phyloP scores from a whole-genome alignment of 2,888 invertebrate genomes.

The Clanis bilineata region DNA sequence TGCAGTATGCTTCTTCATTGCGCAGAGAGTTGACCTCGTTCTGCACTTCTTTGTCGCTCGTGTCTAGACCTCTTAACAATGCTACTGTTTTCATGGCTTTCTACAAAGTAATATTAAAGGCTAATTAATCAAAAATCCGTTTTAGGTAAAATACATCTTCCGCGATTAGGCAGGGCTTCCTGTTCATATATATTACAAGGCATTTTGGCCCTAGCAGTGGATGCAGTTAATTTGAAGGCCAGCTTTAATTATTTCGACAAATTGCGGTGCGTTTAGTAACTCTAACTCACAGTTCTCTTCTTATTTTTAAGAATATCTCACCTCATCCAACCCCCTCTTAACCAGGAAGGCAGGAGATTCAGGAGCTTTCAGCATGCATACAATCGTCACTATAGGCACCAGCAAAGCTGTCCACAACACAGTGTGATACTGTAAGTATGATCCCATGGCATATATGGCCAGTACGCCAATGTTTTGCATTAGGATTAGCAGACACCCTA shows the following conservation, averaged over 20 bases:
- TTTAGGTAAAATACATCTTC: too few relatives aligned
- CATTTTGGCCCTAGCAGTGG: too few relatives aligned
- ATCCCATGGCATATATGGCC: constrained; percentile 57
- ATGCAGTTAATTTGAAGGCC: not conserved
- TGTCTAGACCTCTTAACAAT: constrained; percentile 50
- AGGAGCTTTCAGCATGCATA: constrained; percentile 55
- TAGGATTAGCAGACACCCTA: constrained; percentile 52
- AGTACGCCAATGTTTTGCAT: constrained; percentile 55
- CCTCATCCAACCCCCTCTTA: constrained; percentile 53
- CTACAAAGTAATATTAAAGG: constrained; percentile 37
- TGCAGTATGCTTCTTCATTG: constrained; percentile 49
- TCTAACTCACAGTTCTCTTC: too few relatives aligned
- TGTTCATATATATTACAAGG: too few relatives aligned
- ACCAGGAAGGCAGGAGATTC: constrained; percentile 65
- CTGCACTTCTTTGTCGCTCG: constrained; percentile 47
- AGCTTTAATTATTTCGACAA: not conserved
- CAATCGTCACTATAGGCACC: constrained; percentile 44
- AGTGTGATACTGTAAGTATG: constrained; percentile 50
- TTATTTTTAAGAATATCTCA: constrained; percentile 28
- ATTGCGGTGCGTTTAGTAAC: too few relatives aligned
- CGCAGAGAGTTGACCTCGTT: constrained; percentile 52
- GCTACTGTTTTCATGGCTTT: constrained; percentile 54
- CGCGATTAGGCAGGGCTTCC: too few relatives aligned
- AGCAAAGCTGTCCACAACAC: constrained; percentile 48
- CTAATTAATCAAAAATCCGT: too few relatives aligned